Conservation (phyloP, 2,113 vertebrate genomes). For the Salvelinus alpinus region DNA sequence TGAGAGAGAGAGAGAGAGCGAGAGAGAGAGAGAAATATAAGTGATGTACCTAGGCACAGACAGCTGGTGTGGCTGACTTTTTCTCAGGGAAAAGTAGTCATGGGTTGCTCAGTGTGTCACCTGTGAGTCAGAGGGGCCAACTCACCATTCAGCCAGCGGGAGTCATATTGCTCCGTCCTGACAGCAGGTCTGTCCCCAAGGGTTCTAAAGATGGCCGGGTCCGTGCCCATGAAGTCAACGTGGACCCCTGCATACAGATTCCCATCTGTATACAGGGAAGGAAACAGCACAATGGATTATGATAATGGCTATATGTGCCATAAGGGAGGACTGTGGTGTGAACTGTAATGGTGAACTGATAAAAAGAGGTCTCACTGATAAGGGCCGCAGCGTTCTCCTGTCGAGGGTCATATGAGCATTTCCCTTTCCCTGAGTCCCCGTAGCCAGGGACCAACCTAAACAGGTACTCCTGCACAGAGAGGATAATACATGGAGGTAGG, state of each 20-base stretch:
- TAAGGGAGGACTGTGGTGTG: no score
- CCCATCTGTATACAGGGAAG: constrained; percentile 53
- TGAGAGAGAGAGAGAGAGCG: background rate
- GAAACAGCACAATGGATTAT: constrained; percentile 16
- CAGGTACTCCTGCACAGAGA: constrained; percentile 66
- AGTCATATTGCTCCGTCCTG: constrained; percentile 73
- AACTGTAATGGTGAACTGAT: background rate
- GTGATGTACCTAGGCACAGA: no score
- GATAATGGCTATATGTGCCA: background rate
- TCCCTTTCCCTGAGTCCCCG: constrained; percentile 71
- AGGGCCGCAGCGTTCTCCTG: constrained; percentile 66
- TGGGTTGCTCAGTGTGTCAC: no score
- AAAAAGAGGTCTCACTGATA: constrained; percentile 56
- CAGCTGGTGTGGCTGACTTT: no score
- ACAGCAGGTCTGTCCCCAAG: constrained; percentile 67
- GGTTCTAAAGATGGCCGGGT: constrained; percentile 71
- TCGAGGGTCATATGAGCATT: constrained; percentile 70
- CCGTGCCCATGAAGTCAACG: constrained; percentile 76
- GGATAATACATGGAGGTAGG: background rate
- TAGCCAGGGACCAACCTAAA: constrained; percentile 67
- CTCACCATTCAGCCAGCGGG: constrained; percentile 74
- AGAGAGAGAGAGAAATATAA: no score
- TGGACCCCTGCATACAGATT: constrained; percentile 73
- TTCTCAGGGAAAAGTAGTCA: no score
- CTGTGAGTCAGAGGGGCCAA: background rate